These are phyloP conservation scores for Drosophila gaucha DNA, from an alignment of 2,888 invertebrate species.

Conservation along the genomic window DNA sequence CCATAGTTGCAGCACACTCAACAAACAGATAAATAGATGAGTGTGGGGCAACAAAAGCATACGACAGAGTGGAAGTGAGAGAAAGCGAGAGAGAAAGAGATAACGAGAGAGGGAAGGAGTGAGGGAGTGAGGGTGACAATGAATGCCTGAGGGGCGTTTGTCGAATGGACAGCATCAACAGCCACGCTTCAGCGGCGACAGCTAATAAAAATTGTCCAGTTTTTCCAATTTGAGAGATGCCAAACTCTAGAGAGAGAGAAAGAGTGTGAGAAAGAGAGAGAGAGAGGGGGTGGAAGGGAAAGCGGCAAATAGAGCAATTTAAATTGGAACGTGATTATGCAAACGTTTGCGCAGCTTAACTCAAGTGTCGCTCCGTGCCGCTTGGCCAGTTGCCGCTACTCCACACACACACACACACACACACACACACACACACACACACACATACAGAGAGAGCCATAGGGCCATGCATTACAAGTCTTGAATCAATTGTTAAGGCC, in stretches of 20 bases:
- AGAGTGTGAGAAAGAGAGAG: not conserved
- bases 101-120: not conserved
- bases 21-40: conserved; percentile 33
- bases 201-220: conserved; percentile 73
- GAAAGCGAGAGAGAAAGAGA: not conserved
- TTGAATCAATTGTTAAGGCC: conserved; percentile 71
- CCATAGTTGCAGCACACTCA: conserved; percentile 31
- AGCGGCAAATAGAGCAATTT: conserved; percentile 76
- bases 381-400: conserved; percentile 69
- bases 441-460: not conserved
- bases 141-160: conserved; percentile 10
- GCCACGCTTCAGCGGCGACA: conserved; percentile 41
- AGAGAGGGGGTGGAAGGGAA: not conserved
- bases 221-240: conserved; percentile 62
- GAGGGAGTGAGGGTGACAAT: not conserved
- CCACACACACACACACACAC: conserved; percentile 40
- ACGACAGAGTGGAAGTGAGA: not conserved
- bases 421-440: conserved; percentile 13
- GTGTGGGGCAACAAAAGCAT: too few relatives aligned
- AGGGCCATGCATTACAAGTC: conserved; percentile 61
- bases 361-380: conserved; percentile 79
- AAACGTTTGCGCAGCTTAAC: conserved; percentile 83
- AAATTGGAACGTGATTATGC: conserved; percentile 82
- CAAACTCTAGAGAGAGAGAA: conserved; percentile 1
- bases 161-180: conserved; percentile 41